Evolutionary conservation across 1,140 invertebrate genomes (phyloP).

Genomic region (Campoletis sonorensis): DNA sequence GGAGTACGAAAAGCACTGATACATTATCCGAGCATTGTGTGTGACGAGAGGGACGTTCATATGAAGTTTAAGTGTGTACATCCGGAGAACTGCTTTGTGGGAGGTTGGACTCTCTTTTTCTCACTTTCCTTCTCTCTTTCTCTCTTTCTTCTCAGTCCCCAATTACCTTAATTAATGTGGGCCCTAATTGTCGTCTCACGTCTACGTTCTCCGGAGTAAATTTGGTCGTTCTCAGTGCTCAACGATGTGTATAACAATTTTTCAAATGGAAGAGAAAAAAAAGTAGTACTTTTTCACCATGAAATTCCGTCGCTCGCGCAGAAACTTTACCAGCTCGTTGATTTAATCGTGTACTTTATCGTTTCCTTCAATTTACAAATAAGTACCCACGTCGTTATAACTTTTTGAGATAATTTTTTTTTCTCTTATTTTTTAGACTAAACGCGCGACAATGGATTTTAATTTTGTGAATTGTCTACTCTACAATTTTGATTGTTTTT

Average conservation of each 20-base stretch:
- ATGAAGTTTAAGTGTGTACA: conserved; percentile 67
- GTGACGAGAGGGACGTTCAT: background rate
- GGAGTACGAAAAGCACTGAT: background rate
- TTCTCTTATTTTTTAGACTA: no score
- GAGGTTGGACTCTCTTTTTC: conserved; percentile 53
- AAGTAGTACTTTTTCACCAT: no score
- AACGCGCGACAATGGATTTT: no score
- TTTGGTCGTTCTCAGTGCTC: background rate
- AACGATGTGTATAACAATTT: background rate
- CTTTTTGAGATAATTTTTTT: no score
- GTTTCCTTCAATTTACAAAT: no score
- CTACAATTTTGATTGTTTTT: background rate
- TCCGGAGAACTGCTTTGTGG: conserved; percentile 66
- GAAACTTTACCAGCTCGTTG: no score
- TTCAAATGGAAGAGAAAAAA: background rate
- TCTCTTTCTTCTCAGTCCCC: background rate
- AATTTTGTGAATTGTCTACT: background rate
- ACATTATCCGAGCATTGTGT: background rate
- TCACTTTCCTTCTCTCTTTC: background rate
- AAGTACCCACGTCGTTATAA: no score
- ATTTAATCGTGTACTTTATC: no score
- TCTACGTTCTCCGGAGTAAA: conserved; percentile 3
- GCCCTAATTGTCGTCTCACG: conserved; percentile 61
- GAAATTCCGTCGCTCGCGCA: no score
- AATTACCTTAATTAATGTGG: conserved; percentile 72